phyloP scores from a whole-genome alignment of 2,797 vertebrate species.

The Epinephelus awoara region DNA sequence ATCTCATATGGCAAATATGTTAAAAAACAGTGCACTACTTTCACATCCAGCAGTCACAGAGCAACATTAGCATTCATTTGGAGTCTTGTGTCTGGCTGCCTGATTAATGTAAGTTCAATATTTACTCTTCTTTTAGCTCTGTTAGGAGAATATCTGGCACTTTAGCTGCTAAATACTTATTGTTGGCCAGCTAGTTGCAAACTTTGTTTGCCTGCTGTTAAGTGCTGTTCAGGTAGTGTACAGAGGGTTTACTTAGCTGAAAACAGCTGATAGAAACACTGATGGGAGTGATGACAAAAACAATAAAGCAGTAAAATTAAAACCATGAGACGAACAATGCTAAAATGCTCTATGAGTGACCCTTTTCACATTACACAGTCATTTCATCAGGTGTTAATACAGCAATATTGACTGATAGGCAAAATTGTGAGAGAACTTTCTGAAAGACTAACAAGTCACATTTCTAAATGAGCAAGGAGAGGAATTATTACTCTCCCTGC shows the following conservation, averaged over 20 bases:
- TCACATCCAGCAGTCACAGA: background rate
- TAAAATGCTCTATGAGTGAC: background rate
- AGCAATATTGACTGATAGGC: background rate
- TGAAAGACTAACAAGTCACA: background rate
- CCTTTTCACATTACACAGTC: background rate
- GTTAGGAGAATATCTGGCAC: background rate
- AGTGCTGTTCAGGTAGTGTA: background rate
- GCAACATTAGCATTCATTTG: background rate
- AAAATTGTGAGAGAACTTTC: no score
- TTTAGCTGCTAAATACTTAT: background rate
- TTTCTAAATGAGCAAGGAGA: background rate
- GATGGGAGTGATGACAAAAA: background rate
- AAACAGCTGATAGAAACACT: background rate
- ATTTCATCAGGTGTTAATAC: background rate
- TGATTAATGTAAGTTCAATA: background rate
- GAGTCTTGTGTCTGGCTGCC: background rate
- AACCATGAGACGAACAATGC: background rate
- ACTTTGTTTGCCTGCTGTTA: background rate
- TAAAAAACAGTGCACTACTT: background rate
- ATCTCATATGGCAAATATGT: background rate
- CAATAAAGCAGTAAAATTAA: background rate
- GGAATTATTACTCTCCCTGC: no score
- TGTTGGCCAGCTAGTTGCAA: background rate
- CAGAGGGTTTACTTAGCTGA: background rate
- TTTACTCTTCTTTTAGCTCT: background rate